phyloP scores from a whole-genome alignment of 2,113 vertebrate species.

The Istiophorus platypterus region DNA sequence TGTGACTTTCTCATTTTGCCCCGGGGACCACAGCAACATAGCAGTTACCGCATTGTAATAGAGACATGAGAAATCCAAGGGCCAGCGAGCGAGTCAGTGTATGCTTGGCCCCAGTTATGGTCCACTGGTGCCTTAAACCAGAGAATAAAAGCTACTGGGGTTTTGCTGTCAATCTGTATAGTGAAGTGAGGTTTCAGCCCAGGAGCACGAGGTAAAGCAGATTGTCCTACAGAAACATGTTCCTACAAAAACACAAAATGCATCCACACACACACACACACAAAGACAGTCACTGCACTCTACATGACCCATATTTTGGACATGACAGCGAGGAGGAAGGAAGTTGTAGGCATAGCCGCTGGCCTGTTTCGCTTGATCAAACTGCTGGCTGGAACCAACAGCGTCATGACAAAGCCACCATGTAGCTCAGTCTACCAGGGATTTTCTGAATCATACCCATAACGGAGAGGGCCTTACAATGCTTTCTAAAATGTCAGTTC shows the following conservation, averaged over 20 bases:
- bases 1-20: constrained; percentile 19
- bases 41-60: constrained; percentile 14
- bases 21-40: not conserved
- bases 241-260: constrained; percentile 9
- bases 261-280: constrained; percentile 10
- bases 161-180: constrained; percentile 38
- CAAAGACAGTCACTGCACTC: constrained; percentile 59
- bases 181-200: constrained; percentile 18
- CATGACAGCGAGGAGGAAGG: constrained; percentile 51
- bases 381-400: constrained; percentile 65
- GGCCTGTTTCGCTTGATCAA: constrained; percentile 70
- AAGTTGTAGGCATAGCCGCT: constrained; percentile 63
- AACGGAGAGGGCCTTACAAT: constrained; percentile 20
- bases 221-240: constrained; percentile 21
- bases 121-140: constrained; percentile 56
- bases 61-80: constrained; percentile 27
- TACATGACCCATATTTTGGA: constrained; percentile 73
- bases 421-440: constrained; percentile 52
- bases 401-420: constrained; percentile 57
- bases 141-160: constrained; percentile 33
- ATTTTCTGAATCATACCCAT: constrained; percentile 51
- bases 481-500: constrained; percentile 30
- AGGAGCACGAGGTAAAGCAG: constrained; percentile 9
- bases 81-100: constrained; percentile 39
- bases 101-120: constrained; percentile 24